A percentile compares a stretch with the other conserved stretches of the same genome.
Evolutionary conservation across 2,113 vertebrate species (phyloP).

Genomic region (Symphodus melops): DNA sequence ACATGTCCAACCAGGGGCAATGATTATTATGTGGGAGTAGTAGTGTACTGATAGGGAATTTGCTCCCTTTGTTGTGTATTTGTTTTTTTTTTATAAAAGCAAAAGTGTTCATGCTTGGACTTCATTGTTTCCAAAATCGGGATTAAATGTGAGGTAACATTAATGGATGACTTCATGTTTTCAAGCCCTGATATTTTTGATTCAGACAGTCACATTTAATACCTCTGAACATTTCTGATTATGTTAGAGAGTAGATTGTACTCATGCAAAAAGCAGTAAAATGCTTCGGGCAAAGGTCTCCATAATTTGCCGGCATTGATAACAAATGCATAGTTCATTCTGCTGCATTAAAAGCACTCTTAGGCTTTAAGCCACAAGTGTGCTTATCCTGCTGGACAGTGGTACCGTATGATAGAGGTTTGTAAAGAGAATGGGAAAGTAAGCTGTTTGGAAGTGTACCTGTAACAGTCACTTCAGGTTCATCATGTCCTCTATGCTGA

Average conservation of each 20-base stretch:
- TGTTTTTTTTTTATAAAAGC: too few relatives aligned
- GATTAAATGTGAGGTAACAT: background rate
- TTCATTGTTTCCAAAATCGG: background rate
- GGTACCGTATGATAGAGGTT: constrained; percentile 8
- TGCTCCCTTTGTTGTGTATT: too few relatives aligned
- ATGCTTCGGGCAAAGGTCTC: constrained; percentile 39
- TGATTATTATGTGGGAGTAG: too few relatives aligned
- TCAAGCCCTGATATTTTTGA: background rate
- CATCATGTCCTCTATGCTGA: background rate
- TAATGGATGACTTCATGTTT: too few relatives aligned
- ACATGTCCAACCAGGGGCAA: too few relatives aligned
- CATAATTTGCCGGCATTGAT: constrained; percentile 51
- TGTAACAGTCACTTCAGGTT: constrained; percentile 12
- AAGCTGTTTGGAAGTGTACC: constrained; percentile 7
- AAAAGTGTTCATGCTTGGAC: too few relatives aligned
- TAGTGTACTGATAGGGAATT: too few relatives aligned
- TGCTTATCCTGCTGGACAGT: constrained; percentile 1
- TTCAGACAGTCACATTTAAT: background rate
- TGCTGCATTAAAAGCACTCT: constrained; percentile 32
- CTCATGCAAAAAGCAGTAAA: constrained; percentile 49
- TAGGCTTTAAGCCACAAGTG: constrained; percentile 20
- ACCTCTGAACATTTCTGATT: background rate
- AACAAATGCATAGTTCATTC: constrained; percentile 46
- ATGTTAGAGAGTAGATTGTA: background rate
- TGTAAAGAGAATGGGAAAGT: background rate